Percentiles rank a stretch among this genome's conserved stretches.
Conservation (phyloP, 1,140 invertebrate genomes). For the Sminthurides bifidus region DNA sequence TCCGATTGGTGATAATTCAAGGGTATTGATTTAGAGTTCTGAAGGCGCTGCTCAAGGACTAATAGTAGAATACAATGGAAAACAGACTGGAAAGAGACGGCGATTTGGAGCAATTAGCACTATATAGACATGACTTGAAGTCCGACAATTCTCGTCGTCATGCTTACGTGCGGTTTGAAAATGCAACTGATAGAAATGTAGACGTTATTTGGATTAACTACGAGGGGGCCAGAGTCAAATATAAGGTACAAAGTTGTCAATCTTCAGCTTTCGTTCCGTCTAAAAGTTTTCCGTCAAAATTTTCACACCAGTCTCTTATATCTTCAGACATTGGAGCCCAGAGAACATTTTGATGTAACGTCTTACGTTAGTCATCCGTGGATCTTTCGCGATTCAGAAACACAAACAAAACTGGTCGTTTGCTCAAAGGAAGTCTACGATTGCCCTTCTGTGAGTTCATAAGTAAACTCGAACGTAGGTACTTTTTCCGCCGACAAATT, state of each 20-base stretch:
- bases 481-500: too few relatives aligned
- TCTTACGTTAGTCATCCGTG: conserved; percentile 61
- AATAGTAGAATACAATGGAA: too few relatives aligned
- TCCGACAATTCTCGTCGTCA: conserved; percentile 23
- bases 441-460: conserved; percentile 20
- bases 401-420: conserved; percentile 43
- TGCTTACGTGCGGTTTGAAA: conserved; percentile 55
- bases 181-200: conserved; percentile 48
- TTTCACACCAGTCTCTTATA: too few relatives aligned
- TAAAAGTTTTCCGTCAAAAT: too few relatives aligned
- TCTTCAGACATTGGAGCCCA: conserved; percentile 38
- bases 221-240: conserved; percentile 45
- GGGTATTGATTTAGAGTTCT: too few relatives aligned
- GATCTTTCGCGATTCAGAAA: conserved; percentile 52
- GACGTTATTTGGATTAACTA: conserved; percentile 65
- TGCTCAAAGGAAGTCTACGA: conserved; percentile 36
- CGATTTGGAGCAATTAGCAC: too few relatives aligned
- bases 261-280: too few relatives aligned
- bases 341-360: conserved; percentile 47
- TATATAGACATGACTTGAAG: neutral
- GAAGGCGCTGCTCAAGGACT: too few relatives aligned
- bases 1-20: too few relatives aligned
- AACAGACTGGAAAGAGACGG: too few relatives aligned
- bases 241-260: too few relatives aligned
- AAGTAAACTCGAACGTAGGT: too few relatives aligned